Base-by-base conservation (phyloP, 2,797 vertebrate genomes). In the Gymnodraco acuticeps region DNA sequence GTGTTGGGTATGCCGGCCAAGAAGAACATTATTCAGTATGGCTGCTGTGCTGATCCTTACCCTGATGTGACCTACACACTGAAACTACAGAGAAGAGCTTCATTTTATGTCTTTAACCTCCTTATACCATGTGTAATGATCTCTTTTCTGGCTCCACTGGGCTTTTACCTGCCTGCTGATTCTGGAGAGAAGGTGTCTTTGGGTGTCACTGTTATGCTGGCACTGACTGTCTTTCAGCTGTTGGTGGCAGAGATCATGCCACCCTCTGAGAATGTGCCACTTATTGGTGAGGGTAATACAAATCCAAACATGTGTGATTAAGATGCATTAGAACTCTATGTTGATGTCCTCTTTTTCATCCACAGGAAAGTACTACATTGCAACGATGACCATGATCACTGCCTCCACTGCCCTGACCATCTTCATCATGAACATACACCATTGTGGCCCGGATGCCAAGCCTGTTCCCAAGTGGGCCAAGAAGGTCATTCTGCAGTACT, bases 231-330 rank as follows among this genome's bases (percentile, higher is more conserved):
- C 80, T 98, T 99, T 89, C 98, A 98, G 94, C 90, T 99, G 84
- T 81, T 99, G 80, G 97, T 99, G 68, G 97, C 98, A 0, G 97
- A 98, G 90, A 99, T 96, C 89, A 98, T 98, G 96, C 97, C 98
- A 0, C 97, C 97, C 0, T 96, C 97, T 0, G 97, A 99, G 89
- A 98, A 95, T 5, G 95, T 99, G 50, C 97, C 97, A 0, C 97
- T 98, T 51, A 98, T 99, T 0, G 96, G 97, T 98, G 92, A 96
- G 95, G 5, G 1, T 31, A 42, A 51, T 66, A 15, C 53, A 70
- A 51, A 77, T 31, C n/a, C 12, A 5, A 53, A 20, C 1, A 55
- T 42, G 6, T 52, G 15, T 47, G 1, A 53, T 42, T 3, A 46
- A 17, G 41, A 11, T 31, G 33, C 13, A 1, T 31, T 33, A 31